Percentiles rank a stretch among this genome's conserved stretches.
Conservation (phyloP, 2,113 vertebrate species). For the Petaurus breviceps region DNA sequence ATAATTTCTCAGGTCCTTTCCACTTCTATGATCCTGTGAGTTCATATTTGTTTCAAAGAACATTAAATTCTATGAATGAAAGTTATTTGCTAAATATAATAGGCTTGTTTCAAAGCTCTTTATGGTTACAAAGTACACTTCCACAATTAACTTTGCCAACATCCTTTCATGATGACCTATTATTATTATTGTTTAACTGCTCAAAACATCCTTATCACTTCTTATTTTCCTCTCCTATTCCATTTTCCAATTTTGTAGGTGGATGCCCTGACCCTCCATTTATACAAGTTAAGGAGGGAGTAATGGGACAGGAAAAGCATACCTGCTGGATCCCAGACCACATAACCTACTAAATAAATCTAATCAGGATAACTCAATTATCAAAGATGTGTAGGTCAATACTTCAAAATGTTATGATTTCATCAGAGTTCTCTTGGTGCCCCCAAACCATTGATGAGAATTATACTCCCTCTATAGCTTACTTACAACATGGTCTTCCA, state of each 20-base stretch:
- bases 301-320: background rate
- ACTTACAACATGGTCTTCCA: background rate
- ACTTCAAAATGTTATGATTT: background rate
- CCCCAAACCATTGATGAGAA: background rate
- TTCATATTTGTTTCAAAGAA: constrained; percentile 33
- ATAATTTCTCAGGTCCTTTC: background rate
- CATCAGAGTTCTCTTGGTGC: background rate
- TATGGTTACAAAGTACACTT: constrained; percentile 38
- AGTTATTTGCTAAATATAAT: constrained; percentile 24
- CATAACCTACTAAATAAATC: background rate
- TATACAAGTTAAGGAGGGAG: background rate
- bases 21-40: background rate
- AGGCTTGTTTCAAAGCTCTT: constrained; percentile 27
- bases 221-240: constrained; percentile 39
- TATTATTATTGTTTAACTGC: constrained; percentile 7
- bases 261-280: constrained; percentile 31
- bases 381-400: background rate
- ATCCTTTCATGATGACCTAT: background rate
- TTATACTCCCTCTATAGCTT: background rate
- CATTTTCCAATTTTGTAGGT: constrained; percentile 38
- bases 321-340: background rate
- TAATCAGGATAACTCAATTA: background rate
- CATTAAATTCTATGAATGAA: background rate
- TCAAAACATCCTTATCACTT: constrained; percentile 29
- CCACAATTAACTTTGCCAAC: constrained; percentile 1